A percentile compares a stretch with the other conserved stretches of the same genome.
These are phyloP conservation scores for Pycnomerus fuliginosus DNA, from an alignment of 2,888 invertebrate species.

Conservation along the genomic window DNA sequence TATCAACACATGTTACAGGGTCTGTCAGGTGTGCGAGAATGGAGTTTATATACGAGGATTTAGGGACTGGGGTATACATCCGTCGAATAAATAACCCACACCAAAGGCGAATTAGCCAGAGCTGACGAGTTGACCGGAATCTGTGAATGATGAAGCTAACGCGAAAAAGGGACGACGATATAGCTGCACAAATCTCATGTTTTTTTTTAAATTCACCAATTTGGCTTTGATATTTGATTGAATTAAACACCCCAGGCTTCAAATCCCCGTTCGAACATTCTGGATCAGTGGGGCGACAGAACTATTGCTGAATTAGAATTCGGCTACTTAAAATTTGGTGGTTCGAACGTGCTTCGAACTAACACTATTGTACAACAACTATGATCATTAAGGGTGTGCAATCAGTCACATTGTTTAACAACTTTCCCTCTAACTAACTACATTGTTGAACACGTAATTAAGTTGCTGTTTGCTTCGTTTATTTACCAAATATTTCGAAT, in stretches of 20 bases:
- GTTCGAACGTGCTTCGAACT: constrained; percentile 5
- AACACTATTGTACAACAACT: constrained; percentile 9
- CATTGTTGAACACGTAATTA: constrained; percentile 19
- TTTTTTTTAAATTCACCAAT: neutral
- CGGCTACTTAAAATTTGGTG: no score
- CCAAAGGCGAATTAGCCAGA: neutral
- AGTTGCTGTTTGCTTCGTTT: no score
- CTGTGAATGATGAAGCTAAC: constrained; percentile 10
- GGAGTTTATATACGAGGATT: constrained; percentile 19
- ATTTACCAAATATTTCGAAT: no score
- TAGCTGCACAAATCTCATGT: no score
- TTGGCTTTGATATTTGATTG: neutral
- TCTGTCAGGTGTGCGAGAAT: constrained; percentile 19
- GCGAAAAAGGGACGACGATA: no score
- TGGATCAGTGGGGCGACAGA: no score
- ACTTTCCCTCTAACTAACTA: constrained; percentile 22
- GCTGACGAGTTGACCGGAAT: constrained; percentile 16
- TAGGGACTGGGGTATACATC: no score
- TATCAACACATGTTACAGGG: constrained; percentile 26
- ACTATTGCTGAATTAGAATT: no score
- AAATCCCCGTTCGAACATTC: no score
- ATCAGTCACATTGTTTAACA: constrained; percentile 27
- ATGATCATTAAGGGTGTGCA: constrained; percentile 24
- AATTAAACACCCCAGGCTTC: neutral
- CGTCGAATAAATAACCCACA: no score